phyloP scores from a whole-genome alignment of 2,888 invertebrate genomes.

The Nasonia oneida region DNA sequence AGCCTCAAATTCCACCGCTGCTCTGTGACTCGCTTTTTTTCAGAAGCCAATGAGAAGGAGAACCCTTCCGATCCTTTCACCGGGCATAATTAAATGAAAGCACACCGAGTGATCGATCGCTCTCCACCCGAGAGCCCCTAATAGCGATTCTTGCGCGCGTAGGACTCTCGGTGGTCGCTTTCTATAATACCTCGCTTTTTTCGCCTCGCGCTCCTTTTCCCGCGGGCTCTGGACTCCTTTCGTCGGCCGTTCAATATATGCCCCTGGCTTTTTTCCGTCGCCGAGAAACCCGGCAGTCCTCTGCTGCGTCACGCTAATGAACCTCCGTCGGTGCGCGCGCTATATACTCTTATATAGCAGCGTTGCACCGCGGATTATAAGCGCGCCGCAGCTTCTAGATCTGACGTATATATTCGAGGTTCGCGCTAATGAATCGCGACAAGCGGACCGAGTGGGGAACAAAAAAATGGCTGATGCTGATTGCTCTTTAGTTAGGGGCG shows the following conservation, averaged over 20 bases:
- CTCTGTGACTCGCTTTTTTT: constrained; percentile 2
- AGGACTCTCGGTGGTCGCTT: constrained; percentile 1
- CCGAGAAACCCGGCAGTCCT: background rate
- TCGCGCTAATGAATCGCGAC: constrained; percentile 56
- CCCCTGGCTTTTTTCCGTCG: background rate
- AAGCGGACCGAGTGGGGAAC: background rate
- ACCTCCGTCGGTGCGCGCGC: constrained; percentile 19
- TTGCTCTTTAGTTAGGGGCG: constrained; percentile 15
- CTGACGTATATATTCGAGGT: constrained; percentile 23
- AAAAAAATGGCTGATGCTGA: constrained; percentile 24
- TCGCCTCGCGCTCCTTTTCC: constrained; percentile 11
- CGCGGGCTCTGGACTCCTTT: constrained; percentile 29
- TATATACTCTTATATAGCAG: background rate
- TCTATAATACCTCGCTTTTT: constrained; percentile 5
- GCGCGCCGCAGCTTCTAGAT: constrained; percentile 20
- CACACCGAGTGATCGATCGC: constrained; percentile 75
- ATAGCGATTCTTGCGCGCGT: background rate
- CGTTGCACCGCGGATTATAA: constrained; percentile 32
- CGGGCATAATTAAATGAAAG: constrained; percentile 75
- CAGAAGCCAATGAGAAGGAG: constrained; percentile 37
- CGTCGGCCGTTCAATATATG: constrained; percentile 20
- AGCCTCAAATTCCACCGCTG: constrained; percentile 59
- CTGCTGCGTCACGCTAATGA: constrained; percentile 50
- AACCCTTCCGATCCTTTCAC: constrained; percentile 60
- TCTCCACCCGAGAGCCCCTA: constrained; percentile 16